A percentile compares a stretch with the other conserved stretches of the same genome.
phyloP scores from a whole-genome alignment of 2,113 vertebrate species.

The Clarias magur region DNA sequence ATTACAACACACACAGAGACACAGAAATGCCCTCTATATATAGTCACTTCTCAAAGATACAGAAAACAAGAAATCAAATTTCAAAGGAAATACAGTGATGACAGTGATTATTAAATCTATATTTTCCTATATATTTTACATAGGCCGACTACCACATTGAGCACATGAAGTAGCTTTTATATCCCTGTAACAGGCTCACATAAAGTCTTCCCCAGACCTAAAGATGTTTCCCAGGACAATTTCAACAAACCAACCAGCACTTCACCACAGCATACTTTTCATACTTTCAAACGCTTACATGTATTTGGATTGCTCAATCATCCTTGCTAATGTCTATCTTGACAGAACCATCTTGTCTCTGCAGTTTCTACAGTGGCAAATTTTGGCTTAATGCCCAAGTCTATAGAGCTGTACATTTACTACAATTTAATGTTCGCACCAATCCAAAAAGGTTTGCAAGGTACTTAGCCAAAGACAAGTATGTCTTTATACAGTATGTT shows the following conservation, averaged over 20 bases:
- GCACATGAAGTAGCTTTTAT: neutral
- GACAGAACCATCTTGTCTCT: slow-evolving; percentile 12
- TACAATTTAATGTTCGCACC: slow-evolving; percentile 5
- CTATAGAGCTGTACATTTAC: neutral
- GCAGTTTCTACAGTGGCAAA: slow-evolving; percentile 22
- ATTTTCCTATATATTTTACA: neutral
- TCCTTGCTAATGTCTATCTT: neutral
- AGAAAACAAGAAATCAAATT: neutral
- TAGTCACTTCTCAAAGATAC: neutral
- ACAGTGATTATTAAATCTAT: neutral
- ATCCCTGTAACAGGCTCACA: neutral
- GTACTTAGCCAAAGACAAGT: slow-evolving; percentile 17
- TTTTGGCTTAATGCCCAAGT: neutral
- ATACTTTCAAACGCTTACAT: neutral
- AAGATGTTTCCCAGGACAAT: neutral
- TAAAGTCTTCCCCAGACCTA: neutral
- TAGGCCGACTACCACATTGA: neutral
- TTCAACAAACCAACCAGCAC: neutral
- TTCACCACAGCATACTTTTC: neutral
- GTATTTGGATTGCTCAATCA: slow-evolving; percentile 11
- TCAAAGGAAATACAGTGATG: neutral
- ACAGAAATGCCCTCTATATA: too few species aligned
- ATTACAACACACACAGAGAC: too few species aligned
- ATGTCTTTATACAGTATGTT: neutral
- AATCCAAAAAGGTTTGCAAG: neutral